A percentile compares a stretch with the other conserved stretches of the same genome.
These are phyloP conservation scores for Panagrolaimus sp. DNA, from an alignment of 1,140 invertebrate genomes.

Conservation along the genomic window DNA sequence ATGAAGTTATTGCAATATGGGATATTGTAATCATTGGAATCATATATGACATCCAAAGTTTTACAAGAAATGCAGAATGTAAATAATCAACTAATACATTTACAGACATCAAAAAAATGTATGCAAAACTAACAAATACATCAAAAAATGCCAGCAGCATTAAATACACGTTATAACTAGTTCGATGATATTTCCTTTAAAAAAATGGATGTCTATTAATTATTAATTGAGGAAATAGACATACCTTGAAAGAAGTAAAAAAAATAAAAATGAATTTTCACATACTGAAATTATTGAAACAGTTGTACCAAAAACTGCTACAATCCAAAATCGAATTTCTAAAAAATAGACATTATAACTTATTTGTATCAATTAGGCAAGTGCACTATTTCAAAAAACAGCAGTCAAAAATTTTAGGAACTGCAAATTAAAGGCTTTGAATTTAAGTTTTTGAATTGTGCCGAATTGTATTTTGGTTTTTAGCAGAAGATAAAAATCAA, in stretches of 20 bases:
- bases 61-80: constrained; percentile 30
- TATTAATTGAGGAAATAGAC: neutral
- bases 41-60: constrained; percentile 46
- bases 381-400: no score
- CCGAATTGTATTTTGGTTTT: no score
- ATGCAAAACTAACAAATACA: constrained; percentile 49
- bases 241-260: constrained; percentile 44
- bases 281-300: constrained; percentile 43
- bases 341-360: no score
- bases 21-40: constrained; percentile 52
- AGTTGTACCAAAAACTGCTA: constrained; percentile 45
- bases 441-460: no score
- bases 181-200: constrained; percentile 44
- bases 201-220: constrained; percentile 12
- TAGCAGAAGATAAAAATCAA: no score
- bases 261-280: constrained; percentile 48
- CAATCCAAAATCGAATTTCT: constrained; percentile 47
- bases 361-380: no score
- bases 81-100: constrained; percentile 51
- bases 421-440: no score
- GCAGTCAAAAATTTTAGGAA: no score
- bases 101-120: constrained; percentile 52
- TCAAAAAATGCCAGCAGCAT: constrained; percentile 54
- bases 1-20: constrained; percentile 53
- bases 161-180: constrained; percentile 48